These are phyloP conservation scores for Gephyroberyx darwinii DNA, from an alignment of 2,797 vertebrate species.

Conservation along the genomic window DNA sequence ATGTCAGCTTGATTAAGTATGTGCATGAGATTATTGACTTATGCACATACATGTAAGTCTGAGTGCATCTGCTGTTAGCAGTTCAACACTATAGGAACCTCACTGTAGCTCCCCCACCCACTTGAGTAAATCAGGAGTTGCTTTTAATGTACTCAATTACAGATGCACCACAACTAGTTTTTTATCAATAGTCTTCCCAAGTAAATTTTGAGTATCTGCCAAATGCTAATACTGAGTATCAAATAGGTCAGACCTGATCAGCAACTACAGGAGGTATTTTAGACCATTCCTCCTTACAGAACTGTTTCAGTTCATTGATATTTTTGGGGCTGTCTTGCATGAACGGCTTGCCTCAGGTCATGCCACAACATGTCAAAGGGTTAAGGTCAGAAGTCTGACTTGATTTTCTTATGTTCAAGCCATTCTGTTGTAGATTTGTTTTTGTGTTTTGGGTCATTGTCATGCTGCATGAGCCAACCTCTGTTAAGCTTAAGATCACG, in stretches of 20 bases:
- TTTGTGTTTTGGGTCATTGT: too few species aligned
- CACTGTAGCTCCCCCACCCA: background rate
- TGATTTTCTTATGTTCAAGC: too few species aligned
- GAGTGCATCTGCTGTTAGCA: background rate
- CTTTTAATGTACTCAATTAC: conserved; percentile 11
- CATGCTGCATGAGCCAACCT: too few species aligned
- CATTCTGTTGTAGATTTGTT: too few species aligned
- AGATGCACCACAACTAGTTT: conserved; percentile 20
- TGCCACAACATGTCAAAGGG: too few species aligned
- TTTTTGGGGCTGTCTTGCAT: too few species aligned
- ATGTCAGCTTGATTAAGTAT: background rate
- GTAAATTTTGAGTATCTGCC: conserved; percentile 16
- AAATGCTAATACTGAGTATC: conserved; percentile 20
- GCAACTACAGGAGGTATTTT: too few species aligned
- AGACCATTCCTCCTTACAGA: too few species aligned
- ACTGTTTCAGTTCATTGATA: too few species aligned
- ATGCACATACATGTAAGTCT: background rate
- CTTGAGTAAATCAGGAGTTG: conserved; percentile 24
- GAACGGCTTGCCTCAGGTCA: too few species aligned
- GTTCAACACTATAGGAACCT: background rate
- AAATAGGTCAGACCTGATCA: background rate
- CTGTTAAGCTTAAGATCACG: too few species aligned
- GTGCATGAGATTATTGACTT: conserved; percentile 8
- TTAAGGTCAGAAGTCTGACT: too few species aligned
- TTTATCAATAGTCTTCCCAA: conserved; percentile 11